Conservation (phyloP, 1,140 invertebrate species). For the Odontomachus brunneus region DNA sequence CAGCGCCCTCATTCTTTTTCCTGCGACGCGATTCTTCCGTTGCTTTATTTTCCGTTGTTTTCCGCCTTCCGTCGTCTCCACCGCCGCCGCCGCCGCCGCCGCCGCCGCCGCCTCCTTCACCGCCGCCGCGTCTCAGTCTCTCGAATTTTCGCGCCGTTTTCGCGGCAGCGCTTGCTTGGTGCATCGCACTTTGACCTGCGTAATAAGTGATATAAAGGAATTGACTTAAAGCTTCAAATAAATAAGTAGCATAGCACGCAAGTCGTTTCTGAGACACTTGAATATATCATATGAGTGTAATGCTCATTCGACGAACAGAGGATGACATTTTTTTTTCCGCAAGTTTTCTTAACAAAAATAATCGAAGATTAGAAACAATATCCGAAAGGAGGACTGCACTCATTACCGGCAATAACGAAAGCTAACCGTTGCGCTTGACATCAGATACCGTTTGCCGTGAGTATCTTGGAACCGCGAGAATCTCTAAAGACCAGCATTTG, state of each 20-base stretch:
- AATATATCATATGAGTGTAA: too few species aligned
- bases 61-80: slow-evolving; percentile 78
- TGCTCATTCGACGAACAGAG: too few species aligned
- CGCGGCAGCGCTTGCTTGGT: slow-evolving; percentile 71
- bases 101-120: background rate
- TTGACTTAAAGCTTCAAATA: slow-evolving; percentile 10
- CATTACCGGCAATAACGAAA: background rate
- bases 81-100: background rate
- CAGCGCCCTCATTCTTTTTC: slow-evolving; percentile 86
- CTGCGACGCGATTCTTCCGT: slow-evolving; percentile 83
- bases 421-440: too few species aligned
- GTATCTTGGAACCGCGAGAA: slow-evolving; percentile 19
- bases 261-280: background rate
- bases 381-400: background rate
- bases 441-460: background rate
- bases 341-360: too few species aligned
- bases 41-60: slow-evolving; percentile 84
- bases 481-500: slow-evolving; percentile 35
- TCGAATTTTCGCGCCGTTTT: slow-evolving; percentile 79
- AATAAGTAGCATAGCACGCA: background rate
- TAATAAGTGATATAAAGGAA: slow-evolving; percentile 51
- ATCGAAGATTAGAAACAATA: background rate
- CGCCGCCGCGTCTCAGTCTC: slow-evolving; percentile 36
- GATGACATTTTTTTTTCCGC: too few species aligned
- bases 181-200: slow-evolving; percentile 71